Evolutionary conservation across 2,113 vertebrate genomes (phyloP).

Genomic region (Pagrus major): DNA sequence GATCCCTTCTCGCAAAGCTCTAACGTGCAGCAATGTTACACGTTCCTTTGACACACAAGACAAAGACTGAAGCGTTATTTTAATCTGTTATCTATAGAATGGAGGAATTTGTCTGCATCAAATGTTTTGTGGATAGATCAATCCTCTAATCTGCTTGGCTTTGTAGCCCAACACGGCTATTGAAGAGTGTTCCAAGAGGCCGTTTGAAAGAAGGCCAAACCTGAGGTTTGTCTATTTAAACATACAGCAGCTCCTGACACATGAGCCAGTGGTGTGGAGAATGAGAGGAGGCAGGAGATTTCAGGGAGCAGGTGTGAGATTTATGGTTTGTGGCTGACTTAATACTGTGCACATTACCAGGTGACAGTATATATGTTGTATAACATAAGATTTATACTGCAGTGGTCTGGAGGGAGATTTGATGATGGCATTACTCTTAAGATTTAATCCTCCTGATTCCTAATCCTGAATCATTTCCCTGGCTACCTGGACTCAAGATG

Average conservation of each 20-base stretch:
- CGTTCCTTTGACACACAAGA: background rate
- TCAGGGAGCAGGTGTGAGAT: constrained; percentile 49
- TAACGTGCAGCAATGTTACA: background rate
- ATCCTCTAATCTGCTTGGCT: constrained; percentile 17
- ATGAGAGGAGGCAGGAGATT: constrained; percentile 27
- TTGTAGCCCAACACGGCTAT: background rate
- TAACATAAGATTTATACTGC: constrained; percentile 31
- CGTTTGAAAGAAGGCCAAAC: constrained; percentile 13
- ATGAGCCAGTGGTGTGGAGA: constrained; percentile 23
- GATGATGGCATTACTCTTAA: constrained; percentile 12
- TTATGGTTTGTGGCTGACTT: constrained; percentile 61
- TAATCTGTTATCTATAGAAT: background rate
- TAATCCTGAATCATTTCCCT: constrained; percentile 8
- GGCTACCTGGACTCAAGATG: background rate
- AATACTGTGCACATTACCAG: constrained; percentile 42
- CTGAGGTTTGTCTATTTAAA: constrained; percentile 28
- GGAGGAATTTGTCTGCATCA: background rate
- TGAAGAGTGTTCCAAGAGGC: background rate
- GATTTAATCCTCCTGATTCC: constrained; percentile 26
- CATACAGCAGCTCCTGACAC: constrained; percentile 14
- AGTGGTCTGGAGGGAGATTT: constrained; percentile 4
- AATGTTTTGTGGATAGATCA: constrained; percentile 13
- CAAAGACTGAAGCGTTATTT: background rate
- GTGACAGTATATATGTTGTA: constrained; percentile 44
- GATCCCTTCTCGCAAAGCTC: constrained; percentile 27